Conservation (phyloP, 2,888 invertebrate species). For the Mylabris sibirica region DNA sequence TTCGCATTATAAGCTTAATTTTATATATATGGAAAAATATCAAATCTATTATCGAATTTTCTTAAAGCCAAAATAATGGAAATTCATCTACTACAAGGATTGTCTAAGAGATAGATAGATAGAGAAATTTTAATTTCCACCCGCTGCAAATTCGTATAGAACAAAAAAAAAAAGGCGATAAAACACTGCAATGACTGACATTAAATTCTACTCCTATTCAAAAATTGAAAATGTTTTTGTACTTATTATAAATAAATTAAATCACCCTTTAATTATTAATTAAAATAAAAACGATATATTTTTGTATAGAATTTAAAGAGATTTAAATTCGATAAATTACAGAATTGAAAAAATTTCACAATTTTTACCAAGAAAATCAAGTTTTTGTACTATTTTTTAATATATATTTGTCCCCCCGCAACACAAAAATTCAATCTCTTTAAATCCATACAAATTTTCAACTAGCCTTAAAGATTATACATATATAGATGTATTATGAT, state of each 20-base stretch:
- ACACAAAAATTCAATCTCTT: no score
- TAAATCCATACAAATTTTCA: no score
- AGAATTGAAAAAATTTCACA: neutral
- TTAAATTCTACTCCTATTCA: constrained; percentile 35
- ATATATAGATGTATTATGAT: no score
- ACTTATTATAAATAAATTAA: constrained; percentile 48
- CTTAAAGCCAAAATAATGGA: neutral
- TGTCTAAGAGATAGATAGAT: constrained; percentile 23
- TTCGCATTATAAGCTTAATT: constrained; percentile 26
- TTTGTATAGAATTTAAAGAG: neutral
- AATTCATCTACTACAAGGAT: constrained; percentile 18
- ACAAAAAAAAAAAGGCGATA: constrained; percentile 13
- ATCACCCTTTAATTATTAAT: constrained; percentile 40
- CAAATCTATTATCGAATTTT: constrained; percentile 6
- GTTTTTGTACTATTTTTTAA: no score
- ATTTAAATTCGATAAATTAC: neutral
- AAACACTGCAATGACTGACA: no score
- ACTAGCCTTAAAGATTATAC: no score
- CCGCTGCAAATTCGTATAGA: no score
- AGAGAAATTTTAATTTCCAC: neutral
- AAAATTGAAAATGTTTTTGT: constrained; percentile 47
- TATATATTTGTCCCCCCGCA: no score
- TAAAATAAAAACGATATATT: neutral
- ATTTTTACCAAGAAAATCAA: neutral
- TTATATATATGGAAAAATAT: constrained; percentile 1